Evolutionary conservation across 2,113 vertebrate genomes (phyloP), one percentile per base, ranked within the genome.

Genomic region (Cynoglossus semilaevis): DNA sequence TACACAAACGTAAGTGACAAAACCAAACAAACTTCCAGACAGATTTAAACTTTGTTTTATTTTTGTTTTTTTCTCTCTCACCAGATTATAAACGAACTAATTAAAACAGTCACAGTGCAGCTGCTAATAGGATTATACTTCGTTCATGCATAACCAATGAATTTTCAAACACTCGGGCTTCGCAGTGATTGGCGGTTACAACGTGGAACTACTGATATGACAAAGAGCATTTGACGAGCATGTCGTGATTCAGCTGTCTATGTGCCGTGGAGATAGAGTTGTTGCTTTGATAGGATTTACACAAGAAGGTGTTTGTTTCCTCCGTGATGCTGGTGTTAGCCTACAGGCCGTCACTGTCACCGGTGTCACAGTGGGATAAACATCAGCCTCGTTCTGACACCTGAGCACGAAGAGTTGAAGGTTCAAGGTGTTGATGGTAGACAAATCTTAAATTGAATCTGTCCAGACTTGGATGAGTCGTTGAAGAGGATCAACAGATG

Each of bases 281-380:
- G 58, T 18, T 58, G 58, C 75, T 84, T 77, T 77, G 53, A 79
- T 44, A 35, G 79, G 78, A 70, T 85, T 84, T 81, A 52, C 50
- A 74, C 53, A 70, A 79, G 74, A 69, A 59, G 74, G 70, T 77
- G 60, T 70, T 68, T 64, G 42, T 38, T 53, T 48, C 43, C 51
- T 61, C 42, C 67, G 37, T 15, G 36, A 69, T 14, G 15, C 55
- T 13, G 15, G 36, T 16, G 62, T 40, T 15, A 50, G 19, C 49
- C 44, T 56, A 37, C 7, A 15, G 66, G 66, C 57, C 67, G 64
- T 58, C 69, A 60, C 7, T 58, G 56, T 65, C 6, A 41, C 41
- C 47, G 49, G 65, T 77, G 51, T 70, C 80, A 73, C 40, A 46
- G 19, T 0, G 41, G 19, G 51, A 58, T 64, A 67, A 64, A 69